These are phyloP conservation scores for Larimichthys crocea DNA, from an alignment of 2,113 vertebrate genomes.

Conservation along the genomic window DNA sequence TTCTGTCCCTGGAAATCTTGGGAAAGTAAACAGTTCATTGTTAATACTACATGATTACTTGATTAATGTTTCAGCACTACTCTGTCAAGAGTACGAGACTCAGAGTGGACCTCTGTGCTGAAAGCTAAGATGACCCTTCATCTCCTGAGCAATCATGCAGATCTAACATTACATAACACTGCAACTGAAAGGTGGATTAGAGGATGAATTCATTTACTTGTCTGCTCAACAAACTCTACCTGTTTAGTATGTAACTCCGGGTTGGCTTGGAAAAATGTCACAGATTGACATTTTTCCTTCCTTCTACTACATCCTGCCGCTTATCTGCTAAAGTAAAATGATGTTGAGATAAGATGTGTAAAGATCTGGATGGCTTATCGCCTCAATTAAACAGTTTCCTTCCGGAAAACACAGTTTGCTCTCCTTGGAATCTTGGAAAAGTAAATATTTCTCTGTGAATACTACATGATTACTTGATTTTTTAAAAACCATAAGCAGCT, in stretches of 20 bases:
- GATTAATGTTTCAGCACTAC: not conserved
- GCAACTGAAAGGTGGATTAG: constrained; percentile 8
- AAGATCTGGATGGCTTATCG: not conserved
- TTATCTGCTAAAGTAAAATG: too few species aligned
- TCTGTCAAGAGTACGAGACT: too few species aligned
- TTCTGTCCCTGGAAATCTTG: not conserved
- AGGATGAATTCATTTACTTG: not conserved
- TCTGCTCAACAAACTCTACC: not conserved
- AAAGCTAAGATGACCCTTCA: constrained; percentile 32
- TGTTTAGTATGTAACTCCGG: not conserved
- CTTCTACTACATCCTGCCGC: constrained; percentile 40
- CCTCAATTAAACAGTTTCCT: not conserved
- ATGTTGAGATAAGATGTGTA: not conserved
- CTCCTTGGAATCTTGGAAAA: not conserved
- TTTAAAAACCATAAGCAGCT: not conserved
- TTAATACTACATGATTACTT: not conserved
- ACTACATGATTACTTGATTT: not conserved
- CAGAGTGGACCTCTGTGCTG: not conserved
- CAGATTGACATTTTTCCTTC: constrained; percentile 47
- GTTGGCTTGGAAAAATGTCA: not conserved
- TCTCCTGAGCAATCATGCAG: constrained; percentile 12
- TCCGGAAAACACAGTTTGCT: not conserved
- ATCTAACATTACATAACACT: constrained; percentile 20
- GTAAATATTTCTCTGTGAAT: not conserved
- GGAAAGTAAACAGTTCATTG: not conserved